Evolutionary conservation across 2,797 vertebrate genomes (phyloP), one percentile per base, ranked within the genome.

Genomic region (Alauda arvensis): DNA sequence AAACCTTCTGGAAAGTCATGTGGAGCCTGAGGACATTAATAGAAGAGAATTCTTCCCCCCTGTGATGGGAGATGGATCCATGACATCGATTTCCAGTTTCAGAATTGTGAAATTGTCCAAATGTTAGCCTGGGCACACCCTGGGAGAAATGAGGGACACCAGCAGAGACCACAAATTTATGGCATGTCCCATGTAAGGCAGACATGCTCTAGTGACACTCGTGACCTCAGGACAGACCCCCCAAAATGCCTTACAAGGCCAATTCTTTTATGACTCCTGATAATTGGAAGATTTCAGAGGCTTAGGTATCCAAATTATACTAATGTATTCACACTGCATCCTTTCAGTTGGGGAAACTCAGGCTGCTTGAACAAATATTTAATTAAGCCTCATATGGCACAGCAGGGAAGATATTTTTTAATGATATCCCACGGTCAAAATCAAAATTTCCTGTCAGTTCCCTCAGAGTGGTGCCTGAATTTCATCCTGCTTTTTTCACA

Each of bases 321-420:
- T 71, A 61, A 85, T 75, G 12, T 63, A 90, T 85, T 89, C 77
- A 26, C 10, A 24, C 25, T 52, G 37, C 33, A 63, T 48, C 63
- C 15, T 78, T 83, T 60, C 56, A 57, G 76, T 81, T 57, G 39
- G 37, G 57, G 52, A 65, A 90, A 63, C 52, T 83, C 66, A 33
- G 37, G 21, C 12, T 59, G 29, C 69, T 78, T 70, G 69, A 91
- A 61, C 72, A 91, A 92, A 85, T 83, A 88, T 87, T 92, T 92
- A 88, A 92, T 92, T 83, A 90, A 83, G 31, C n/a, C 63, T 91
- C 37, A 31, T 49, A 65, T 18, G 40, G 72, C 82, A 87, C 66
- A 91, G 86, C 76, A 93, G 45, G 76, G 37, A 56, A 85, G 76
- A 83, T 72, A 90, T 89, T 92, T 91, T 40, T 90, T 92, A 93